A percentile compares a stretch with the other conserved stretches of the same genome.
Evolutionary conservation across 2,888 invertebrate species (phyloP).

Genomic region (Mechanitis mazaeus): DNA sequence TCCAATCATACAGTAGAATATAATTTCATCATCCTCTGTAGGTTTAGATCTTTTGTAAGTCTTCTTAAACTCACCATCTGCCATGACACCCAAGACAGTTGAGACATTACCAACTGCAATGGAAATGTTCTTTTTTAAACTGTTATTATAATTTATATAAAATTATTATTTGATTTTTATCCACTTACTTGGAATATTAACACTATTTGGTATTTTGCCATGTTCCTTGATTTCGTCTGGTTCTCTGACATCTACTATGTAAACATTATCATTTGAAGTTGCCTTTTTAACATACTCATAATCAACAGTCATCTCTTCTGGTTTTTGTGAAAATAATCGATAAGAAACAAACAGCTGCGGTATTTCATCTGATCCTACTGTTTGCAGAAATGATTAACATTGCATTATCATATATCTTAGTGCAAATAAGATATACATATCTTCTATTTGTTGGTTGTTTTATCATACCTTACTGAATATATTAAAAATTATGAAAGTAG

Average conservation of each 20-base stretch:
- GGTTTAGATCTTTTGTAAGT: conserved; percentile 79
- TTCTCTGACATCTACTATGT: conserved; percentile 87
- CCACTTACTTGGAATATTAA: conserved; percentile 84
- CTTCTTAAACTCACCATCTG: conserved; percentile 73
- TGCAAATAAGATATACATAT: no score
- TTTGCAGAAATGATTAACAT: no score
- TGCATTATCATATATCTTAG: no score
- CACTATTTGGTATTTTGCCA: conserved; percentile 83
- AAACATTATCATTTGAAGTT: conserved; percentile 39
- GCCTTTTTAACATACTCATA: conserved; percentile 65
- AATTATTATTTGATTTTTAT: background rate
- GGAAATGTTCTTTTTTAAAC: conserved; percentile 2
- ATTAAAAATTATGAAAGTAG: no score
- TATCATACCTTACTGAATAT: no score
- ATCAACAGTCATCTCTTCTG: conserved; percentile 51
- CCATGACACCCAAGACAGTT: conserved; percentile 56
- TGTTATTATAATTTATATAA: no score
- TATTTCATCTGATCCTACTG: background rate
- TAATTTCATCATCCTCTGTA: conserved; percentile 72
- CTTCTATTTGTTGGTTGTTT: no score
- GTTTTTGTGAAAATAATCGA: conserved; percentile 43
- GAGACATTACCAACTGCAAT: conserved; percentile 71
- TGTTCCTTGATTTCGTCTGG: conserved; percentile 82
- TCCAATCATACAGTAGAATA: conserved; percentile 83
- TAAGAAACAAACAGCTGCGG: background rate